Evolutionary conservation across 2,113 vertebrate species (phyloP).

Genomic region (Gallinago media): DNA sequence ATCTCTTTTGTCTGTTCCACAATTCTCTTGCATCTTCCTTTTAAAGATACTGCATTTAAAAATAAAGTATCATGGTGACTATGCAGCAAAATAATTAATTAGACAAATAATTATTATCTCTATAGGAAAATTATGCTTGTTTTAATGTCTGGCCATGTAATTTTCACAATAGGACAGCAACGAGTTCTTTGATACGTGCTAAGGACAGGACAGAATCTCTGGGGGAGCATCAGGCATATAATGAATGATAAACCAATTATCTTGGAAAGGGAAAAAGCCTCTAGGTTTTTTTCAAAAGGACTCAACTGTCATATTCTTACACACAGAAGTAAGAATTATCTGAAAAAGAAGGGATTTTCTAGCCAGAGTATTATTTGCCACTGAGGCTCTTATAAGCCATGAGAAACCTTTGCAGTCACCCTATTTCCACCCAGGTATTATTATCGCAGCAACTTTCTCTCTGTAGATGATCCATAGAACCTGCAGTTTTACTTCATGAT

Average conservation of each 20-base stretch:
- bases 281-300: neutral
- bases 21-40: neutral
- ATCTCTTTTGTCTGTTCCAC: neutral
- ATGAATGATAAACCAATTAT: neutral
- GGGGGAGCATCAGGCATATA: neutral
- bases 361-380: neutral
- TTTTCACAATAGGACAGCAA: neutral
- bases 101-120: neutral
- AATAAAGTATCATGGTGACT: neutral
- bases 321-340: neutral
- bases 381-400: neutral
- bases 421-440: neutral
- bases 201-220: neutral
- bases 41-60: neutral
- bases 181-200: neutral
- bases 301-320: neutral
- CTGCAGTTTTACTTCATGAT: neutral
- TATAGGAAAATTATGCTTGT: conserved; percentile 21
- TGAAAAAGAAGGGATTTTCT: neutral
- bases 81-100: neutral
- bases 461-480: neutral
- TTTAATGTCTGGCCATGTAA: conserved; percentile 18
- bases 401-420: neutral
- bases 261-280: conserved; percentile 2
- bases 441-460: neutral